Evolutionary conservation across 2,888 invertebrate species (phyloP).

Genomic region (Phalera bucephala): DNA sequence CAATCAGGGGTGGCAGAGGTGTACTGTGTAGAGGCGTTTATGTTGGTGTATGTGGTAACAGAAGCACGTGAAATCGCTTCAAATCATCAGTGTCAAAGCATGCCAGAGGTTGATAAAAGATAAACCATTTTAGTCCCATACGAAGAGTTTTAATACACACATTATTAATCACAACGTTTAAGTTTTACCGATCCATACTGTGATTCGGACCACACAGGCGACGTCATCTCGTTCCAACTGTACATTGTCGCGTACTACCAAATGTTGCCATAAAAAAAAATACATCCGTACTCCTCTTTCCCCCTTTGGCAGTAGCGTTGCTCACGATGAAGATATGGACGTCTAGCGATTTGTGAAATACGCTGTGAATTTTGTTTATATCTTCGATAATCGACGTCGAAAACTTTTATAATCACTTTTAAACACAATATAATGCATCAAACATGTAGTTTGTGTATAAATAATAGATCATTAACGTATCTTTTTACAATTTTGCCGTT

Average conservation of each 20-base stretch:
- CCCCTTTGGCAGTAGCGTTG: slow-evolving; percentile 76
- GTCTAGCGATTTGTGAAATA: slow-evolving; percentile 62
- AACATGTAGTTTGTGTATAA: slow-evolving; percentile 71
- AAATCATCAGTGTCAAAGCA: no score
- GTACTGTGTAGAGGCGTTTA: no score
- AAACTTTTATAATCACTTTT: slow-evolving; percentile 79
- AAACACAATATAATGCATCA: slow-evolving; percentile 57
- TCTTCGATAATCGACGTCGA: slow-evolving; percentile 72
- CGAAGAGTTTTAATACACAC: no score
- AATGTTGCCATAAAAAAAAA: slow-evolving; percentile 74
- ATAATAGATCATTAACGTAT: slow-evolving; percentile 55
- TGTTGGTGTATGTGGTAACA: no score
- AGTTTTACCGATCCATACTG: no score
- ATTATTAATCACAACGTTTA: no score
- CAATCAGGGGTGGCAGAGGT: no score
- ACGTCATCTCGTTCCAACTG: slow-evolving; percentile 18
- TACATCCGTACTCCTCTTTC: slow-evolving; percentile 63
- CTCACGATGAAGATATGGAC: slow-evolving; percentile 75
- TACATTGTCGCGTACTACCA: slow-evolving; percentile 28
- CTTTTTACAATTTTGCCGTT: slow-evolving; percentile 53
- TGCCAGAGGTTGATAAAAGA: no score
- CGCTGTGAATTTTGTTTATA: slow-evolving; percentile 79
- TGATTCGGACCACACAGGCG: slow-evolving; percentile 27
- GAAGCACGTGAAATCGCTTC: no score
- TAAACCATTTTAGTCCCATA: no score